Conservation (phyloP, 1,140 invertebrate genomes). For the Pseudobourletiella spinata region DNA sequence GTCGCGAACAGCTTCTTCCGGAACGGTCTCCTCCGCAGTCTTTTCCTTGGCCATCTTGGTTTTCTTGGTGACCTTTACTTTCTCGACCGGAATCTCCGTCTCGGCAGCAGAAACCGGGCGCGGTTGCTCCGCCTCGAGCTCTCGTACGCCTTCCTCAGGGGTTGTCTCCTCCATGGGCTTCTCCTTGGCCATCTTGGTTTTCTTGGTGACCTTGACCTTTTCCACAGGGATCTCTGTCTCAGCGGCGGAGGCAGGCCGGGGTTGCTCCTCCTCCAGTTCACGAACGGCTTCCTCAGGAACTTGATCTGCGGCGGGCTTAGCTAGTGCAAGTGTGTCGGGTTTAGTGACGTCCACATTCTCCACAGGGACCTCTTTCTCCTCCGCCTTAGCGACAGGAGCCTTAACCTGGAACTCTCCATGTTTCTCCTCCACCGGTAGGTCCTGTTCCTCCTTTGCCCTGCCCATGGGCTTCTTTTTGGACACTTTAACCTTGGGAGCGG, state of each 20-base stretch:
- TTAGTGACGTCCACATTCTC: neutral
- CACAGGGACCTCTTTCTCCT: conserved; percentile 3
- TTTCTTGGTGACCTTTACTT: conserved; percentile 2
- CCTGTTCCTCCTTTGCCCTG: neutral
- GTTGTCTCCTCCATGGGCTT: neutral
- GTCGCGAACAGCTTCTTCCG: neutral
- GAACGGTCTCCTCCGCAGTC: neutral
- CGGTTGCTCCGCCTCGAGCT: neutral
- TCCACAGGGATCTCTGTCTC: neutral
- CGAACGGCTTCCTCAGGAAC: neutral
- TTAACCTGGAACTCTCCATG: conserved; percentile 14
- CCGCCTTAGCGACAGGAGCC: conserved; percentile 1
- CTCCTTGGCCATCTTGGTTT: neutral
- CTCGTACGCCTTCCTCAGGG: neutral
- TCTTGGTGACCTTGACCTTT: neutral
- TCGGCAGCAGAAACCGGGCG: neutral
- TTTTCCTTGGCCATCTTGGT: neutral
- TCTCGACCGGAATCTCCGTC: neutral
- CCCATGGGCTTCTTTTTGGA: neutral
- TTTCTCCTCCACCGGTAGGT: conserved; percentile 7
- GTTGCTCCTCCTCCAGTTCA: neutral
- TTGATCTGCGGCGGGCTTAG: neutral
- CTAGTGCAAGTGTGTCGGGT: neutral
- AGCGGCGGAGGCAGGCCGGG: neutral
- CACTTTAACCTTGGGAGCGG: neutral